A percentile compares a stretch with the other conserved stretches of the same genome.
phyloP scores from a whole-genome alignment of 2,888 invertebrate species.

The Acronicta leporina region DNA sequence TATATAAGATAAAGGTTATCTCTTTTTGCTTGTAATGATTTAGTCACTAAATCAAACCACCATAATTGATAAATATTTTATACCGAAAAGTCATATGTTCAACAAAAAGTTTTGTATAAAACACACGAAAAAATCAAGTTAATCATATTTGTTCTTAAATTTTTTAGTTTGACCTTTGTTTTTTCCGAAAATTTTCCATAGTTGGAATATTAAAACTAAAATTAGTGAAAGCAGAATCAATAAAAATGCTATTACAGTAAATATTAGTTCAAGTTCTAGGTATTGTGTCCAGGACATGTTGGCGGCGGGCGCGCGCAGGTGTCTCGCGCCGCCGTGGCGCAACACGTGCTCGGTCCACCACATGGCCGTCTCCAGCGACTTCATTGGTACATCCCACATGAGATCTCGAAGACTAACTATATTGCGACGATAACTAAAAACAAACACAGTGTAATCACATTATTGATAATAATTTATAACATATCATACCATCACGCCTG shows the following conservation, averaged over 20 bases:
- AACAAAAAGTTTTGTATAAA: no score
- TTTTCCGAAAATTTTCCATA: background rate
- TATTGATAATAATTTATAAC: no score
- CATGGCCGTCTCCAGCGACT: constrained; percentile 70
- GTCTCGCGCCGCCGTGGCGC: constrained; percentile 47
- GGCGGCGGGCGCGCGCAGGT: constrained; percentile 31
- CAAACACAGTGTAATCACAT: background rate
- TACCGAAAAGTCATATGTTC: no score
- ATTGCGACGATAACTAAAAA: constrained; percentile 39
- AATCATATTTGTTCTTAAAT: background rate
- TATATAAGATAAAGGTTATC: no score
- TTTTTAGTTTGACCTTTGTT: background rate
- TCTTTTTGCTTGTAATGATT: no score
- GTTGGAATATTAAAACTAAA: background rate
- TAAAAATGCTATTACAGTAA: background rate
- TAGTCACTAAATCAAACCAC: no score
- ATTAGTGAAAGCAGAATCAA: background rate
- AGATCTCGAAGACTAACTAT: constrained; percentile 22
- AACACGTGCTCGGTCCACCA: constrained; percentile 80
- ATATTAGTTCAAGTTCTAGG: constrained; percentile 20
- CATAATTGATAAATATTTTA: no score
- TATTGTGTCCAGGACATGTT: constrained; percentile 29
- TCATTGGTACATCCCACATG: constrained; percentile 36
- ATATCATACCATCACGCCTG: no score
- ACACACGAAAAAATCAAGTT: no score